A percentile compares a stretch with the other conserved stretches of the same genome.
These are phyloP conservation scores for Limenitis arthemis DNA, from an alignment of 2,888 invertebrate genomes.

Conservation along the genomic window DNA sequence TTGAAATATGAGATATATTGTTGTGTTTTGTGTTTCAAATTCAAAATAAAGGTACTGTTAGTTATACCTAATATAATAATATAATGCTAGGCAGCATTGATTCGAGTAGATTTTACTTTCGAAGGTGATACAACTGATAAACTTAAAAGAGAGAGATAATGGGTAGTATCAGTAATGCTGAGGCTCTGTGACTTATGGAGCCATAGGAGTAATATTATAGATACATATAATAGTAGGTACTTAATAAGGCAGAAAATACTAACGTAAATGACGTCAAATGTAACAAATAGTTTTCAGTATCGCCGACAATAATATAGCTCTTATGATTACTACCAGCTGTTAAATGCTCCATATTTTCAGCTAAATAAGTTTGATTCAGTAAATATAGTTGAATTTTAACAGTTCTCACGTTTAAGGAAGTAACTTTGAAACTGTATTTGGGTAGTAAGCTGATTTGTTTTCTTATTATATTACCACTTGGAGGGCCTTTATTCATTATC, in stretches of 20 bases:
- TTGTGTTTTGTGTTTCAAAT: no score
- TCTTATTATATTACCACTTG: constrained; percentile 78
- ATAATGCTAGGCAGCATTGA: no score
- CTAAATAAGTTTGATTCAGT: constrained; percentile 56
- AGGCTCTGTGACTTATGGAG: no score
- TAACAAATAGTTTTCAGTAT: constrained; percentile 74
- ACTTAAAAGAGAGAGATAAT: no score
- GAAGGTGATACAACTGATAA: no score
- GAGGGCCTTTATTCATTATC: constrained; percentile 82
- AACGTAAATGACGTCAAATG: constrained; percentile 71
- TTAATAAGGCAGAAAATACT: constrained; percentile 29
- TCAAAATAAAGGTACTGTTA: no score
- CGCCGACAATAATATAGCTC: constrained; percentile 75
- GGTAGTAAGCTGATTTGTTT: constrained; percentile 76
- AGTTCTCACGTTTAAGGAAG: constrained; percentile 41
- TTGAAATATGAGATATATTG: no score
- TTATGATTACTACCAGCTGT: constrained; percentile 68
- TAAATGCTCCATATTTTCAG: constrained; percentile 48
- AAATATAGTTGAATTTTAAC: constrained; percentile 47
- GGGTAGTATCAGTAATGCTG: no score
- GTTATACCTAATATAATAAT: no score
- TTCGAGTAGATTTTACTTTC: no score
- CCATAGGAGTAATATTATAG: no score
- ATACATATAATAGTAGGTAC: neutral
- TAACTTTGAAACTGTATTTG: constrained; percentile 67